Evolutionary conservation across 2,888 invertebrate species (phyloP).

Genomic region (Drosophila borborema): DNA sequence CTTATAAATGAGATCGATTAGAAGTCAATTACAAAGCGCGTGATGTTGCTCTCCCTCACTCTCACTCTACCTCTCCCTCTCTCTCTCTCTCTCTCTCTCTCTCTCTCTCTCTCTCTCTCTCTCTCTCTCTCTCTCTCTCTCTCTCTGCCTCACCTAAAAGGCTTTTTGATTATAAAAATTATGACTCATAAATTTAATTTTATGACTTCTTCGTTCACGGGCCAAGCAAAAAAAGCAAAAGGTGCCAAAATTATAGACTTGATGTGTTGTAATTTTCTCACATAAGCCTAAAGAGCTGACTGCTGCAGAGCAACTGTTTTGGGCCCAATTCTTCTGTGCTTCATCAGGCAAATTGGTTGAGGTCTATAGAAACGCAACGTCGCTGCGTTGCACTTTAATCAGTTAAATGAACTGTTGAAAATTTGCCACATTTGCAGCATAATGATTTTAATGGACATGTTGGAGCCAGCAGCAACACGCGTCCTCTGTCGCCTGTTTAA

Average conservation of each 20-base stretch:
- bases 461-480: constrained; percentile 36
- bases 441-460: constrained; percentile 57
- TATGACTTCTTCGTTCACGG: constrained; percentile 65
- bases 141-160: constrained; percentile 16
- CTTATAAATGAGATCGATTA: constrained; percentile 69
- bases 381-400: constrained; percentile 64
- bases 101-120: neutral
- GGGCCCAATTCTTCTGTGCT: constrained; percentile 43
- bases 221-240: constrained; percentile 31
- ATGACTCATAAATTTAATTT: constrained; percentile 76
- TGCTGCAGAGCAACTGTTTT: constrained; percentile 10
- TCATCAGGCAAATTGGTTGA: constrained; percentile 60
- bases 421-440: constrained; percentile 72
- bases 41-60: constrained; percentile 6
- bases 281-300: constrained; percentile 53
- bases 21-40: constrained; percentile 71
- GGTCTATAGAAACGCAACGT: constrained; percentile 39
- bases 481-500: constrained; percentile 70
- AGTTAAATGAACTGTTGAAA: constrained; percentile 81
- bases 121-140: neutral
- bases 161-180: constrained; percentile 73
- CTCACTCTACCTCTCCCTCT: neutral
- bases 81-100: neutral
- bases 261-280: constrained; percentile 59
- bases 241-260: constrained; percentile 71